phyloP scores from a whole-genome alignment of 2,888 invertebrate species.

The Micoletzkya japonica region DNA sequence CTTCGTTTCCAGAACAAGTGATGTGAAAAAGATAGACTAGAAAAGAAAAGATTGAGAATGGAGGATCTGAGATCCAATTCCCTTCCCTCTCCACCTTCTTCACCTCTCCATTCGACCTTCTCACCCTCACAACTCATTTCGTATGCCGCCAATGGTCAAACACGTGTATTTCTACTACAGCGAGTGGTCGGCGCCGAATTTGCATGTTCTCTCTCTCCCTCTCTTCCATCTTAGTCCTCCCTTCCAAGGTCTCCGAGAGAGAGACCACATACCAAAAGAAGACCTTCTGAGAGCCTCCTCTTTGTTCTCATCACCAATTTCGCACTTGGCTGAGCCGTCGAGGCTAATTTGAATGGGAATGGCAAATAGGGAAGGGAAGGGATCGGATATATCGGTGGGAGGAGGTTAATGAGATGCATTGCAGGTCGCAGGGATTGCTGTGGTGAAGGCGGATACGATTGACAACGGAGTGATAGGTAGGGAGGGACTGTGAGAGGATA shows the following conservation, averaged over 20 bases:
- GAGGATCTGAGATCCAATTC: too few relatives aligned
- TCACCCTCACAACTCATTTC: too few relatives aligned
- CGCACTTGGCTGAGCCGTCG: slow-evolving; percentile 9
- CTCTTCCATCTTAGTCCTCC: background rate
- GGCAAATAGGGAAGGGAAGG: background rate
- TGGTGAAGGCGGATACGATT: slow-evolving; percentile 22
- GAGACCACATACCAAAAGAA: background rate
- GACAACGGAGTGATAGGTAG: slow-evolving; percentile 27
- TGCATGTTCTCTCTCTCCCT: background rate
- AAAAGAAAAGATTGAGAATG: too few relatives aligned
- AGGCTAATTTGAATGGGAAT: slow-evolving; percentile 10
- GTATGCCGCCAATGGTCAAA: slow-evolving; percentile 12
- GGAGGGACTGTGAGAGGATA: background rate
- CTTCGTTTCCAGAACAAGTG: too few relatives aligned
- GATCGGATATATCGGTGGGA: background rate
- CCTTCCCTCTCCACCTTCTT: too few relatives aligned
- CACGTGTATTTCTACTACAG: background rate
- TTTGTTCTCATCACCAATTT: slow-evolving; percentile 1
- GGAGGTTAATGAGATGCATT: background rate
- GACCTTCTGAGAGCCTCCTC: background rate
- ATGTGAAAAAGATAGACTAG: too few relatives aligned
- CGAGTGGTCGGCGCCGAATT: background rate
- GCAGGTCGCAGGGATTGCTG: background rate
- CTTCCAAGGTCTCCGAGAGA: background rate
- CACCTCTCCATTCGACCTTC: too few relatives aligned